Base-by-base conservation (phyloP, 1,140 invertebrate genomes). In the Meloidogyne floridensis region DNA sequence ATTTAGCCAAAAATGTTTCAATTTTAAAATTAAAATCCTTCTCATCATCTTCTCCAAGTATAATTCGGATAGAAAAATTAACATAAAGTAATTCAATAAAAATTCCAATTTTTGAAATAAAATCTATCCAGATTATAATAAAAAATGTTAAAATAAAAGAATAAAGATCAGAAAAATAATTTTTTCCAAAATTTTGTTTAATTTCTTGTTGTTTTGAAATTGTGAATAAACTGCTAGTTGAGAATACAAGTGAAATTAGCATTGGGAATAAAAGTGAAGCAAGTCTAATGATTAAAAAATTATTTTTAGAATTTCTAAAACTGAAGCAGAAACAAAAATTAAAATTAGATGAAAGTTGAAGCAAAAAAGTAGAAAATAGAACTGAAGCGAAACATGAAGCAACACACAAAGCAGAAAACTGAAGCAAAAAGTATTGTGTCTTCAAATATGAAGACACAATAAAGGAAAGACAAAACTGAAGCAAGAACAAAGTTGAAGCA, bases 1-100 rank as follows among this genome's bases (percentile, higher is more conserved):
- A 72, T 18, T 15, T 42, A 18, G 42, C 53, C 10, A 85, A 56
- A 6, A 83, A 47, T 9, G 76, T 9, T 9, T 42, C 13, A 11
- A 86, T 51, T 65, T 47, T 42, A 9, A 70, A n/a, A 51, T 84
- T 70, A 18, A 42, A 76, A 15, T 75, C 72, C 20, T 20, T 20
- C 20, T 32, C 32, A 32, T 59, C 54, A 18, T 20, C 43, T 4
- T 80, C 84, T 47, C 77, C 65, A 32, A 32, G 32, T 13, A 83
- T 80, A 69, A 84, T 80, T 51, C 51, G 32, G 42, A 85, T 10
- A 8, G 65, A 76, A 53, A 86, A 85, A 56, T 86, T 85, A 51
- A 43, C 53, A n/a, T 82, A 47, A n/a, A 85, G 54, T n/a, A 85
- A 72, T 71, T 86, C 72, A n/a, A 85, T 42, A 56, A 87, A 84